Percentiles rank a stretch among this genome's conserved stretches.
Evolutionary conservation across 2,888 invertebrate species (phyloP).

Genomic region (Drosophila crucigera): DNA sequence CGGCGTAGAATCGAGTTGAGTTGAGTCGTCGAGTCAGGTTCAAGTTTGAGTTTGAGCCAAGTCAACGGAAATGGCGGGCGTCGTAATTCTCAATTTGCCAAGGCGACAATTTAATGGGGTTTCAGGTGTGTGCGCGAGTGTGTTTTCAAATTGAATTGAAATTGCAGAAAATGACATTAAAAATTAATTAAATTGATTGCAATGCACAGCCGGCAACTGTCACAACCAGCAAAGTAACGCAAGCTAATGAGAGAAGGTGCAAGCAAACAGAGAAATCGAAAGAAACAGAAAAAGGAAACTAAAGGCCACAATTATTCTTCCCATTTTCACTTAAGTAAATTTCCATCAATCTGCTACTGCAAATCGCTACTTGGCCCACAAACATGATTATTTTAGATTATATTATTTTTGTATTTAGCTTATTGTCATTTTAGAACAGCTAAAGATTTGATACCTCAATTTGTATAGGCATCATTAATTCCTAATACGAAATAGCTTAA

Average conservation of each 20-base stretch:
- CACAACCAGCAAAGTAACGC: conserved; percentile 40
- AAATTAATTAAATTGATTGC: conserved; percentile 84
- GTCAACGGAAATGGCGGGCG: conserved; percentile 75
- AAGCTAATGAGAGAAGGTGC: conserved; percentile 41
- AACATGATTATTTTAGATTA: not conserved
- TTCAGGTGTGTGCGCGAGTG: conserved; percentile 65
- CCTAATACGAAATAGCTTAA: not conserved
- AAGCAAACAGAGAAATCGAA: conserved; percentile 16
- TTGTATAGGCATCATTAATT: not conserved
- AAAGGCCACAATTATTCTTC: not conserved
- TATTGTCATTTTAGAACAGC: not conserved
- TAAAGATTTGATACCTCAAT: not conserved
- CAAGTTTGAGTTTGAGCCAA: conserved; percentile 61
- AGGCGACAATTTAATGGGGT: conserved; percentile 82
- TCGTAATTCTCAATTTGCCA: conserved; percentile 83
- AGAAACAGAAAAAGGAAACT: not conserved
- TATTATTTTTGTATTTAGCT: not conserved
- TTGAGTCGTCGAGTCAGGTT: conserved; percentile 5
- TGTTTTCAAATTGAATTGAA: conserved; percentile 80
- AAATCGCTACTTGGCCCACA: not conserved
- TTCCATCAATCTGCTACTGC: not conserved
- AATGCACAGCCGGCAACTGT: conserved; percentile 66
- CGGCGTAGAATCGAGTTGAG: conserved; percentile 26
- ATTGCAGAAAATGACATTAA: conserved; percentile 83
- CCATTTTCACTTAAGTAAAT: not conserved